phyloP scores from a whole-genome alignment of 2,113 vertebrate species.

The Microtus ochrogaster region DNA sequence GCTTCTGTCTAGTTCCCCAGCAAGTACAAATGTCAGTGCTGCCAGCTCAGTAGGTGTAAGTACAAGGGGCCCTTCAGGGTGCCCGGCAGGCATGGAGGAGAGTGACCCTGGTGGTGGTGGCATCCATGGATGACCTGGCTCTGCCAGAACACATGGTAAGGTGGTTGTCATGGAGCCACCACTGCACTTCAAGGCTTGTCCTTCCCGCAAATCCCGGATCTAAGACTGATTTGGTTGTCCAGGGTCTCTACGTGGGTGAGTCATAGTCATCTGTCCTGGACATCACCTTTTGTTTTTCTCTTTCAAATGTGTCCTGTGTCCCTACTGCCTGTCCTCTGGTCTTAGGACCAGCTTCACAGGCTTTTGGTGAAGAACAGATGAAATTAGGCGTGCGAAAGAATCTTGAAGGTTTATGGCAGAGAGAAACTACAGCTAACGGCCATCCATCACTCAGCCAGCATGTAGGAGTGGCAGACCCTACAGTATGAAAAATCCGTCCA shows the following conservation, averaged over 20 bases:
- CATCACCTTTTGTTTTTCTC: not conserved
- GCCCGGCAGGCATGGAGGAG: not conserved
- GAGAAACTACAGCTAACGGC: not conserved
- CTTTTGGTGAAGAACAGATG: slow-evolving; percentile 41
- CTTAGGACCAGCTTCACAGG: not conserved
- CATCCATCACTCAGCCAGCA: not conserved
- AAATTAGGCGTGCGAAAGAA: not conserved
- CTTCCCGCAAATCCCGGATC: not conserved
- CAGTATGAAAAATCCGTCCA: not conserved
- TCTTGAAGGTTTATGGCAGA: not conserved
- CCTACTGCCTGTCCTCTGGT: not conserved
- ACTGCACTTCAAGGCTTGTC: not conserved
- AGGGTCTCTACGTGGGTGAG: not conserved
- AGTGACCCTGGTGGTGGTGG: not conserved
- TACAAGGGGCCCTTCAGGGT: slow-evolving; percentile 3
- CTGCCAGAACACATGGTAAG: not conserved
- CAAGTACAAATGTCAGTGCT: slow-evolving; percentile 61
- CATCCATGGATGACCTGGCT: not conserved
- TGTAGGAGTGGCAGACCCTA: not conserved
- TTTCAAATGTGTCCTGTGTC: not conserved
- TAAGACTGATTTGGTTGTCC: not conserved
- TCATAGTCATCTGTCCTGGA: not conserved
- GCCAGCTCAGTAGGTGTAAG: slow-evolving; percentile 10
- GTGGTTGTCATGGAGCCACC: not conserved
- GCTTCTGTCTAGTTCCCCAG: not conserved